These are phyloP conservation scores for Acrossocheilus wenchowensis DNA, from an alignment of 2,797 vertebrate genomes.

Conservation along the genomic window DNA sequence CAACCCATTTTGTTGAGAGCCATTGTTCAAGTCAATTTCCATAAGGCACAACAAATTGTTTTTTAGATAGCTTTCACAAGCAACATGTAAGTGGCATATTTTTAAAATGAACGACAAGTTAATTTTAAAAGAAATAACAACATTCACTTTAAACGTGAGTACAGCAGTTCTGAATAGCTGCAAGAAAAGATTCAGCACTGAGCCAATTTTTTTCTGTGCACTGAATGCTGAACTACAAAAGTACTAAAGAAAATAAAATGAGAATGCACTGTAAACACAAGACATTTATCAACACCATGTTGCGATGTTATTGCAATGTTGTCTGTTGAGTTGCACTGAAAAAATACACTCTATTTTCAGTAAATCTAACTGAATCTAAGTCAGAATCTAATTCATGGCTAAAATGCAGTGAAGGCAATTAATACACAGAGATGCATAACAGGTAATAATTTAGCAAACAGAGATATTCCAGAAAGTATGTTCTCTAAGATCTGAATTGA, in stretches of 20 bases:
- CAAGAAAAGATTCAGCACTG: neutral
- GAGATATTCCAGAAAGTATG: neutral
- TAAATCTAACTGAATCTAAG: neutral
- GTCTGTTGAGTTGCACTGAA: neutral
- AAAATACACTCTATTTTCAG: neutral
- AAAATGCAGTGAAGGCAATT: neutral
- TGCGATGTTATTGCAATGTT: neutral
- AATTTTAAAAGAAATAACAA: neutral
- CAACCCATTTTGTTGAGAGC: neutral
- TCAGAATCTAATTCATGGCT: neutral
- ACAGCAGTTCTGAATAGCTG: neutral
- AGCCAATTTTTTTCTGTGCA: neutral
- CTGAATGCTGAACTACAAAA: neutral
- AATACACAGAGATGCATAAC: neutral
- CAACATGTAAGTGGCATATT: neutral
- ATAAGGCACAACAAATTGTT: neutral
- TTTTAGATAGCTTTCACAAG: neutral
- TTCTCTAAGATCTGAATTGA: neutral
- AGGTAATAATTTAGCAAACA: neutral
- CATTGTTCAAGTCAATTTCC: neutral
- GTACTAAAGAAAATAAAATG: neutral
- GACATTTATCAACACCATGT: neutral
- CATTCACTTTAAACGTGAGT: neutral
- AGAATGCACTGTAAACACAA: neutral
- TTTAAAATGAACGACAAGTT: neutral